phyloP scores from a whole-genome alignment of 2,888 invertebrate genomes.

The Lithophane leautieri region DNA sequence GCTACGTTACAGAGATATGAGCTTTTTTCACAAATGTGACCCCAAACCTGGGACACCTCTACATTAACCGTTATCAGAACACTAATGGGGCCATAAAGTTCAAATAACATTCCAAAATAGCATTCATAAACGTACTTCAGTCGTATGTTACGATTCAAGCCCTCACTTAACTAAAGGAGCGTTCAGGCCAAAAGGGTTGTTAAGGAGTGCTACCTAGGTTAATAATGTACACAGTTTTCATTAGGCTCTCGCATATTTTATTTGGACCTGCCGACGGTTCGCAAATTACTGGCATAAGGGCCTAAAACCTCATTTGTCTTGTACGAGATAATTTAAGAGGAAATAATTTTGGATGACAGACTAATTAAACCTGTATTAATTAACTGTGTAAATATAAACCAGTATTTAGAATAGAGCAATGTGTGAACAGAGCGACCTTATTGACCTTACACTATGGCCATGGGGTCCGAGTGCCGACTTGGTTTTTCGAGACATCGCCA shows the following conservation, averaged over 20 bases:
- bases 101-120: slow-evolving; percentile 63
- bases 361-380: slow-evolving; percentile 83
- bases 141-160: slow-evolving; percentile 66
- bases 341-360: slow-evolving; percentile 79
- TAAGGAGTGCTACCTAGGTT: slow-evolving; percentile 67
- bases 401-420: slow-evolving; percentile 60
- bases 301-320: slow-evolving; percentile 64
- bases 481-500: too few relatives aligned
- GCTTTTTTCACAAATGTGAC: slow-evolving; percentile 43
- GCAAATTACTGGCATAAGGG: slow-evolving; percentile 75
- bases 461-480: too few relatives aligned
- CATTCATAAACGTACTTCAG: slow-evolving; percentile 47
- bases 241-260: slow-evolving; percentile 80
- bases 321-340: slow-evolving; percentile 79
- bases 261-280: slow-evolving; percentile 74
- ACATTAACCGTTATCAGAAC: slow-evolving; percentile 67
- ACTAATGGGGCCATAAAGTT: slow-evolving; percentile 64
- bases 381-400: slow-evolving; percentile 78
- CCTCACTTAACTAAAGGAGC: slow-evolving; percentile 57
- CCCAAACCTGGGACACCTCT: slow-evolving; percentile 40
- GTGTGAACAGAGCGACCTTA: too few relatives aligned
- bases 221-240: slow-evolving; percentile 78
- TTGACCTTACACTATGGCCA: too few relatives aligned
- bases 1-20: slow-evolving; percentile 55
- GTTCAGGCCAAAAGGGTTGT: slow-evolving; percentile 66